Evolutionary conservation across 2,797 vertebrate genomes (phyloP).

Genomic region (Malurus splendens): DNA sequence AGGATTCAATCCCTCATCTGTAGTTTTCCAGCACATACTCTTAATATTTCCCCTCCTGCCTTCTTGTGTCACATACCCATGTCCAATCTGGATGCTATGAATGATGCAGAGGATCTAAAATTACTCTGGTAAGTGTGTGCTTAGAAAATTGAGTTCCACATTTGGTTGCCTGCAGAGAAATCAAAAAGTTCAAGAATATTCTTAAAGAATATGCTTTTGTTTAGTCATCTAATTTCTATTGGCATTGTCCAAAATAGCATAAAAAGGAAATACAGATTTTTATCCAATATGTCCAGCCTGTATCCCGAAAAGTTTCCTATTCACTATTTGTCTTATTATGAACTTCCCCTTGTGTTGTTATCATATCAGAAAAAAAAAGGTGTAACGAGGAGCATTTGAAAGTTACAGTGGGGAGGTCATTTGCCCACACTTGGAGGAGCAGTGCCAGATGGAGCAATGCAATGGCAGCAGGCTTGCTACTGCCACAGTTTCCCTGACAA

Average conservation of each 20-base stretch:
- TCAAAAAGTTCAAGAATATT: not conserved
- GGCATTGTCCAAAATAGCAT: not conserved
- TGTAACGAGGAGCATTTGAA: not conserved
- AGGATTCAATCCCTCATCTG: not conserved
- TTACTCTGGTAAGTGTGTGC: not conserved
- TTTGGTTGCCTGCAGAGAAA: not conserved
- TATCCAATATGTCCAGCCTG: not conserved
- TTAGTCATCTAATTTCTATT: not conserved
- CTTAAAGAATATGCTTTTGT: not conserved
- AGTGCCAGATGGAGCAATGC: accelerated
- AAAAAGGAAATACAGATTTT: not conserved
- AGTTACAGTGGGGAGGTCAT: not conserved
- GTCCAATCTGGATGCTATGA: not conserved
- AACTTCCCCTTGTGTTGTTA: not conserved
- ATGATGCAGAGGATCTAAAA: not conserved
- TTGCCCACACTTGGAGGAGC: not conserved
- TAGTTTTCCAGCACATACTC: not conserved
- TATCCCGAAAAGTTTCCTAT: not conserved
- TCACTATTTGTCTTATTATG: not conserved
- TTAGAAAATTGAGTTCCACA: not conserved
- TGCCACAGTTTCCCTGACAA: not conserved
- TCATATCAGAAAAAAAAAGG: not conserved
- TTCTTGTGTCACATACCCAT: not conserved
- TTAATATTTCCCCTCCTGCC: accelerated
- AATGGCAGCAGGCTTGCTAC: not conserved